Percentiles rank a stretch among this genome's conserved stretches.
These are phyloP conservation scores for Platyscapa corneri DNA, from an alignment of 1,140 invertebrate genomes.

Conservation along the genomic window DNA sequence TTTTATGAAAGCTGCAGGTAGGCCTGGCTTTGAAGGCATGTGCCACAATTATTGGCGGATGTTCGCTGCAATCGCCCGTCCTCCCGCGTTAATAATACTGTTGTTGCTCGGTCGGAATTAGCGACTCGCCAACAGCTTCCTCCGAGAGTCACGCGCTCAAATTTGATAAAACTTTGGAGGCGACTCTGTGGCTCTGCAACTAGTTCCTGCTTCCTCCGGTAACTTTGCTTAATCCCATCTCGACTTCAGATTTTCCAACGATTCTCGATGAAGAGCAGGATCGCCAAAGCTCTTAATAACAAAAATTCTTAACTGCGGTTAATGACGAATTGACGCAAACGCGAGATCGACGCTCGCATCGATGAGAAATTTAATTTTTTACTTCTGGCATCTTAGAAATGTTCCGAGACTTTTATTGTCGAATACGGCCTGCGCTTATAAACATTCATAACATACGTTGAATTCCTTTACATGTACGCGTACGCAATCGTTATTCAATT, in stretches of 20 bases:
- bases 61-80: not conserved
- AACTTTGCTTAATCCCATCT: too few relatives aligned
- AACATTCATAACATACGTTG: too few relatives aligned
- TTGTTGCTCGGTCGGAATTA: not conserved
- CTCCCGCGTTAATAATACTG: not conserved
- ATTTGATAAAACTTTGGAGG: not conserved
- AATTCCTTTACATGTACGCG: too few relatives aligned
- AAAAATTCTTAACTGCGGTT: not conserved
- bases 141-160: not conserved
- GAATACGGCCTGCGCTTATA: too few relatives aligned
- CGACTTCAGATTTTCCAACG: not conserved
- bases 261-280: not conserved
- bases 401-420: too few relatives aligned
- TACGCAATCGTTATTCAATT: too few relatives aligned
- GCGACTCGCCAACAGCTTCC: not conserved
- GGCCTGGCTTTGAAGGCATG: not conserved
- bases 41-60: slow-evolving; percentile 11
- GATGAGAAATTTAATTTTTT: not conserved
- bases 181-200: not conserved
- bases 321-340: too few relatives aligned
- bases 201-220: not conserved
- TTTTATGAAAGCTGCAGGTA: slow-evolving; percentile 17
- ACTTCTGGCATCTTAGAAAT: too few relatives aligned
- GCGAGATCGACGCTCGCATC: not conserved
- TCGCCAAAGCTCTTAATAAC: not conserved